Evolutionary conservation across 2,113 vertebrate genomes (phyloP).

Genomic region (Callipepla squamata): DNA sequence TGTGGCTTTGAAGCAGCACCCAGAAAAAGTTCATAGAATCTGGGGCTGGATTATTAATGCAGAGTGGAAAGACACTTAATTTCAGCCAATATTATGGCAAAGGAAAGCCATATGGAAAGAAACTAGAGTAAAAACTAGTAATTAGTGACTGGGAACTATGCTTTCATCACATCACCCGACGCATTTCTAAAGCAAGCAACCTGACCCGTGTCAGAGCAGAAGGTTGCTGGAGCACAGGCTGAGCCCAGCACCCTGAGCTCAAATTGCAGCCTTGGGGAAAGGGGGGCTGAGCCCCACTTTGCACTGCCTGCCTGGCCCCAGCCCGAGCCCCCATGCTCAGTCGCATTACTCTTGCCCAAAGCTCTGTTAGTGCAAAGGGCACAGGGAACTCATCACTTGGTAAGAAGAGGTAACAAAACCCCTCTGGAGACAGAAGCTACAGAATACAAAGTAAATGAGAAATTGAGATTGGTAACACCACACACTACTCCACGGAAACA

Average conservation of each 20-base stretch:
- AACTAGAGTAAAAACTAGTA: background rate
- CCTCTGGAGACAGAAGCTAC: background rate
- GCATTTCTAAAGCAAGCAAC: background rate
- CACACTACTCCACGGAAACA: background rate
- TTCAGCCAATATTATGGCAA: background rate
- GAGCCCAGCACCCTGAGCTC: background rate
- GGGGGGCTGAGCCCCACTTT: background rate
- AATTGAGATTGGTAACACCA: background rate
- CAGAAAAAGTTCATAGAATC: background rate
- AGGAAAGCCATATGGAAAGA: background rate
- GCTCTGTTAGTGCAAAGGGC: background rate
- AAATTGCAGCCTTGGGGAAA: background rate
- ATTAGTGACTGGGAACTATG: background rate
- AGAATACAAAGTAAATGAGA: background rate
- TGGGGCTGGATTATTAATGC: background rate
- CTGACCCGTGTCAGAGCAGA: background rate
- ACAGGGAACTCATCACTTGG: background rate
- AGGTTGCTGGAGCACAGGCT: background rate
- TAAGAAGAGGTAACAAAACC: background rate
- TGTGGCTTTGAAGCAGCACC: background rate
- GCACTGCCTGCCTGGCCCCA: accelerated
- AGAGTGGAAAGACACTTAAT: background rate
- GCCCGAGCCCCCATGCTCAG: background rate
- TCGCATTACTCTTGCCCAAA: background rate
- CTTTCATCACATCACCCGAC: background rate